Base-by-base conservation (phyloP, 2,888 invertebrate genomes). In the Amphipoea oculea region DNA sequence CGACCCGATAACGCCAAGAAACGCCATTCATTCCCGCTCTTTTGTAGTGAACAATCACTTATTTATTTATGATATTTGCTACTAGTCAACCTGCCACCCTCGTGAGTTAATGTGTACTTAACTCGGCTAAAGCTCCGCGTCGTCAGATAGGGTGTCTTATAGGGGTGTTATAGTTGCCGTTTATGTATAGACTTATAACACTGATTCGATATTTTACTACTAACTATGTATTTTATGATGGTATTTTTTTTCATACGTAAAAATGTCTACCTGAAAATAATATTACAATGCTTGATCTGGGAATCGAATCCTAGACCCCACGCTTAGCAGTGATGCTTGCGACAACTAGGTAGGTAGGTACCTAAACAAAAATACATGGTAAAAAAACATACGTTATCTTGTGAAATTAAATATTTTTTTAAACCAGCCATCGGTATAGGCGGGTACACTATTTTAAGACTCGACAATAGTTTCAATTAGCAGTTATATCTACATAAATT, bases 11-110 rank as follows among this genome's bases (percentile, higher is more conserved):
- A 97, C 95, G 94, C 95, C 95, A 96, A 96, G 96, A 93, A 96
- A 96, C 92, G 93, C 96, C 95, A 96, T 97, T 96, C 96, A 96
- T 96, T 95, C 95, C 94, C 94, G 94, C 93, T 95, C 96, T 96
- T 96, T 97, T 96, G 96, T 97, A 93, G 93, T 92, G 93, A 96
- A 96, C 96, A 96, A 96, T 96, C 95, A 94, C 95, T 94, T 96
- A 97, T 96, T 96, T 97, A 97, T 97, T 96, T 96, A 97, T 96
- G 95, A 96, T 96, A 96, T 96, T 96, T 95, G 95, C 94, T 93
- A 94, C 93, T 91, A 94, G 91, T 92, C 94, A 96, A 96, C 96
- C 96, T 96, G 96, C 95, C 96, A 95, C 96, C 96, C 96, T 93
- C 91, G 91, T 90, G 89, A 92, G 89, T 92, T 94, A 94, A 94